Conservation (phyloP, 2,888 invertebrate species). For the Hyppa rectilinea region DNA sequence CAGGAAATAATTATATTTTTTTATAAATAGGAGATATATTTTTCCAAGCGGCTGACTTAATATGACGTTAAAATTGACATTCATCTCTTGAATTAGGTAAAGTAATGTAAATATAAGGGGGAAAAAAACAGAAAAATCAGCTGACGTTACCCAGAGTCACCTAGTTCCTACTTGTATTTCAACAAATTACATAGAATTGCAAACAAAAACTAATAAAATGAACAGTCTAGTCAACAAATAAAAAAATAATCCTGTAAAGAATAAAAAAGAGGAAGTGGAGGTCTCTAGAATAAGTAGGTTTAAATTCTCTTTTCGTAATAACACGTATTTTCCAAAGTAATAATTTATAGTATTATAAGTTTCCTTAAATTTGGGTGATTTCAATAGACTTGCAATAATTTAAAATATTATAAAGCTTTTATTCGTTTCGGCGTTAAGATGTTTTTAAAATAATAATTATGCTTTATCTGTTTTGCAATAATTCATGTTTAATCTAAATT, state of each 20-base stretch:
- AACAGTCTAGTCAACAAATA: slow-evolving; percentile 8
- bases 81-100: slow-evolving; percentile 29
- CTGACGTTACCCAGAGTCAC: slow-evolving; percentile 71
- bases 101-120: slow-evolving; percentile 21
- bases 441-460: slow-evolving; percentile 24
- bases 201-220: slow-evolving; percentile 3
- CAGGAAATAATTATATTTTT: slow-evolving; percentile 59
- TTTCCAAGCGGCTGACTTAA: slow-evolving; percentile 49
- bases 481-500: slow-evolving; percentile 40
- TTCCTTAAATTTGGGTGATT: slow-evolving; percentile 17
- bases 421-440: slow-evolving; percentile 26
- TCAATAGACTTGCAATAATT: slow-evolving; percentile 43
- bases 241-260: not conserved
- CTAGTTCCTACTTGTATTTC: slow-evolving; percentile 70
- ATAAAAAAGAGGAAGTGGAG: slow-evolving; percentile 18
- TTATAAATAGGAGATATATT: slow-evolving; percentile 61
- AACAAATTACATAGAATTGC: slow-evolving; percentile 5
- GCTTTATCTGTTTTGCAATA: slow-evolving; percentile 27
- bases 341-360: slow-evolving; percentile 28
- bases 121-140: not conserved
- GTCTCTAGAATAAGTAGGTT: slow-evolving; percentile 31
- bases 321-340: slow-evolving; percentile 45
- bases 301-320: not conserved
- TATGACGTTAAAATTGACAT: slow-evolving; percentile 28
- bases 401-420: slow-evolving; percentile 11